Evolutionary conservation across 2,113 vertebrate genomes (phyloP).

Genomic region (Lophura nycthemera): DNA sequence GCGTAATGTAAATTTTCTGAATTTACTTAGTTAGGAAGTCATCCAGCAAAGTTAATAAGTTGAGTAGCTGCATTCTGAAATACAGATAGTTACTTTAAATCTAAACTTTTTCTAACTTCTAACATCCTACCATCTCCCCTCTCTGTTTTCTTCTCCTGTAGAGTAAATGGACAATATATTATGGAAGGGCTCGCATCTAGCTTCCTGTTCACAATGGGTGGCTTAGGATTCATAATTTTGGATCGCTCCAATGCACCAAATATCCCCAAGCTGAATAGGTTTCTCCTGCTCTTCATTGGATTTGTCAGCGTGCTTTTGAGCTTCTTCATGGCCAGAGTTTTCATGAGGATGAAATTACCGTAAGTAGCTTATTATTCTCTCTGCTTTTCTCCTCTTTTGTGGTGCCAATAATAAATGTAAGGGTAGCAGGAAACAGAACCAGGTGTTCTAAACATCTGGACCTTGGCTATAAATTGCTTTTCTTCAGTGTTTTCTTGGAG

Average conservation of each 20-base stretch:
- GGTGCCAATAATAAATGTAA: not conserved
- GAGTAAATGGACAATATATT: conserved; percentile 98
- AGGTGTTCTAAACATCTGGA: not conserved
- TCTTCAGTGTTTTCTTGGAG: not conserved
- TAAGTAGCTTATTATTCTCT: conserved; percentile 79
- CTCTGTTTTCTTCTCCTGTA: conserved; percentile 60
- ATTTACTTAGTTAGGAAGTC: not conserved
- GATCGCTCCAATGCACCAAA: conserved; percentile 98
- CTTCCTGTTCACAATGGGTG: conserved; percentile 99
- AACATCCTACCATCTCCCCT: not conserved
- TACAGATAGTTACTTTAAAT: not conserved
- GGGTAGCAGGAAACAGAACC: not conserved
- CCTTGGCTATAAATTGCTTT: not conserved
- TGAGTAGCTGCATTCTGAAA: not conserved
- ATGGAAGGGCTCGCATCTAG: conserved; percentile 99
- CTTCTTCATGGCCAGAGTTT: conserved; percentile 99
- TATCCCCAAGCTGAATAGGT: conserved; percentile 97
- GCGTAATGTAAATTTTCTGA: not conserved
- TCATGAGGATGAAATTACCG: conserved; percentile 99
- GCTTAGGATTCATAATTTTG: conserved; percentile 96
- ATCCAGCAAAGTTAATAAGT: not conserved
- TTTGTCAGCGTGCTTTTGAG: conserved; percentile 97
- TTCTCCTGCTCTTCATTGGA: conserved; percentile 96
- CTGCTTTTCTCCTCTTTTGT: not conserved
- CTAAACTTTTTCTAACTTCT: not conserved